Evolutionary conservation across 1,140 invertebrate species (phyloP).

Genomic region (Semibalanus balanoides): DNA sequence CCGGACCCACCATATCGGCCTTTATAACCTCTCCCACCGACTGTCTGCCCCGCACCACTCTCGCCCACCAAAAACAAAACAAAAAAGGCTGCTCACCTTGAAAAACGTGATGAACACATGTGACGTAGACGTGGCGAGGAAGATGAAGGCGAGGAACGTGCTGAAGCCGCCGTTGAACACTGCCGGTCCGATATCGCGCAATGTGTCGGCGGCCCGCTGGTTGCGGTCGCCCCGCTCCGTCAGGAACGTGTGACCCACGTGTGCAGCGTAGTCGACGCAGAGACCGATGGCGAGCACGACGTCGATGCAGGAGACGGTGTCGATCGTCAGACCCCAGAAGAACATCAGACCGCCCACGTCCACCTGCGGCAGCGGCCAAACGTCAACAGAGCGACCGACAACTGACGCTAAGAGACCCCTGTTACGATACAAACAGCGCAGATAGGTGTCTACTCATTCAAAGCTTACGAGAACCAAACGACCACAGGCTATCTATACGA

Average conservation of each 20-base stretch:
- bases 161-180: conserved; percentile 65
- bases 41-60: no score
- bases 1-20: no score
- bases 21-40: no score
- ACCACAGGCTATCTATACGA: no score
- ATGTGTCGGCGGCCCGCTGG: conserved; percentile 47
- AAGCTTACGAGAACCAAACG: no score
- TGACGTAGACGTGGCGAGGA: conserved; percentile 53
- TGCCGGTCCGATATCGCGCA: conserved; percentile 60
- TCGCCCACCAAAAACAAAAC: no score
- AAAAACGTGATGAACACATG: conserved; percentile 68
- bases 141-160: conserved; percentile 56
- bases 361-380: conserved; percentile 22
- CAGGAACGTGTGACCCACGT: conserved; percentile 44
- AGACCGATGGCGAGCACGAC: conserved; percentile 71
- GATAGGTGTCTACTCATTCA: no score
- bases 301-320: conserved; percentile 68
- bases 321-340: conserved; percentile 67
- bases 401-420: no score
- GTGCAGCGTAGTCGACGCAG: conserved; percentile 76
- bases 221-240: conserved; percentile 36
- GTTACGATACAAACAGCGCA: no score
- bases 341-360: conserved; percentile 71
- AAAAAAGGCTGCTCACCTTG: no score
- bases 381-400: no score